phyloP scores from a whole-genome alignment of 64 coral and sea anemone species.

The Actinia tenebrosa region DNA sequence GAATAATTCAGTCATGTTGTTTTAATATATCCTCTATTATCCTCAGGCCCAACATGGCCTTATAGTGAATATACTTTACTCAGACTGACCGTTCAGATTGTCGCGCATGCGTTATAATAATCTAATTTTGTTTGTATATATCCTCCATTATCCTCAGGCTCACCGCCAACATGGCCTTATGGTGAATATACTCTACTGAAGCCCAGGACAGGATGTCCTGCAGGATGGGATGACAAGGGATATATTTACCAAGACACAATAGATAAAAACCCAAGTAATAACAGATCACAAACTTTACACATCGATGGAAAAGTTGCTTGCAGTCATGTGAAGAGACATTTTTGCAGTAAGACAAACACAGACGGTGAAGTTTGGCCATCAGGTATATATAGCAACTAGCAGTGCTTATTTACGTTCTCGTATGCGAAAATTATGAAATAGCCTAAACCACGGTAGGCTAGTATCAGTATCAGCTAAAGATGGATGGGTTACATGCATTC shows the following conservation, averaged over 20 bases:
- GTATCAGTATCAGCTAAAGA: too few species aligned
- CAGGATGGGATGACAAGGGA: background rate
- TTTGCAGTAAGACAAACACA: background rate
- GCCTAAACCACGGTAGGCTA: background rate
- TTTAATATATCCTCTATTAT: too few species aligned
- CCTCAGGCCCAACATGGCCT: too few species aligned
- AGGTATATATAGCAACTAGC: background rate
- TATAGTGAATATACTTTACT: too few species aligned
- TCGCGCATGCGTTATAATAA: too few species aligned
- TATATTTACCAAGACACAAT: background rate
- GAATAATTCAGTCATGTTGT: too few species aligned
- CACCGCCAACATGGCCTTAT: background rate
- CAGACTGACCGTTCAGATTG: too few species aligned
- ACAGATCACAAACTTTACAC: background rate
- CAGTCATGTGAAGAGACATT: background rate
- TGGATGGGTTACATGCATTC: too few species aligned
- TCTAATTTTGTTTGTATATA: too few species aligned
- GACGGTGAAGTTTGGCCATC: background rate
- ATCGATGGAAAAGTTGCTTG: background rate
- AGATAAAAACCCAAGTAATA: background rate
- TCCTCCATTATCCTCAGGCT: background rate
- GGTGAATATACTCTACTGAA: background rate
- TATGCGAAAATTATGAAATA: background rate
- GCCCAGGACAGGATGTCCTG: background rate
- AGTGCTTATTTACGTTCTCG: background rate